A percentile compares a stretch with the other conserved stretches of the same genome.
Conservation (phyloP, 2,888 invertebrate species). For the Thecophora atra region DNA sequence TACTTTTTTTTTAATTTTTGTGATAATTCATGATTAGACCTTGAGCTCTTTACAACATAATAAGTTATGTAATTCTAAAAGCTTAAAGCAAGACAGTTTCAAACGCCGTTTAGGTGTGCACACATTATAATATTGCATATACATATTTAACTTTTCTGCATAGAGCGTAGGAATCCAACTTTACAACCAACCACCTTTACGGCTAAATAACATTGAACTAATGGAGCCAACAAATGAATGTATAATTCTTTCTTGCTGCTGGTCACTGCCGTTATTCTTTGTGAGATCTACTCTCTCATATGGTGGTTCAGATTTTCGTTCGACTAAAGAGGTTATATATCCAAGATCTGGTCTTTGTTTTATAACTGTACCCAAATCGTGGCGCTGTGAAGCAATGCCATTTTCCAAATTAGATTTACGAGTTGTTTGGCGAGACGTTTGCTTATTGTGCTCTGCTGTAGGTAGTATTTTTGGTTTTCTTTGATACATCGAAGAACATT, state of each 20-base stretch:
- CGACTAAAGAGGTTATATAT: not conserved
- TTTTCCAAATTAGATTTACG: conserved; percentile 65
- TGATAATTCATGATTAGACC: no score
- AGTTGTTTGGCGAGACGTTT: conserved; percentile 69
- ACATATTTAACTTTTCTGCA: no score
- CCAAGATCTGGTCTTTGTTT: conserved; percentile 63
- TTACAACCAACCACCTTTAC: conserved; percentile 85
- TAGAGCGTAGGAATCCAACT: no score
- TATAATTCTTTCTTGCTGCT: conserved; percentile 49
- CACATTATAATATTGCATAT: no score
- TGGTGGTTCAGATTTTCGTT: conserved; percentile 36
- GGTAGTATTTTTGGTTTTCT: not conserved
- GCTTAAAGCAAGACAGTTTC: no score
- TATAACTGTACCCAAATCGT: conserved; percentile 71
- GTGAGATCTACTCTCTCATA: conserved; percentile 37
- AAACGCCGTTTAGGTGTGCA: no score
- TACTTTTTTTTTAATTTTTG: no score
- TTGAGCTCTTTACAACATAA: no score
- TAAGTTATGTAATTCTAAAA: no score
- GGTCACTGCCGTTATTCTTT: conserved; percentile 39
- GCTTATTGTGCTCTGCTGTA: conserved; percentile 55
- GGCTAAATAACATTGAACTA: conserved; percentile 81
- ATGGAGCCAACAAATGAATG: conserved; percentile 77
- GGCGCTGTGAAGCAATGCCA: conserved; percentile 68
- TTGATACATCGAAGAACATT: conserved; percentile 29